Base-by-base conservation (phyloP, 1,140 invertebrate species). In the Bombyx mandarina region DNA sequence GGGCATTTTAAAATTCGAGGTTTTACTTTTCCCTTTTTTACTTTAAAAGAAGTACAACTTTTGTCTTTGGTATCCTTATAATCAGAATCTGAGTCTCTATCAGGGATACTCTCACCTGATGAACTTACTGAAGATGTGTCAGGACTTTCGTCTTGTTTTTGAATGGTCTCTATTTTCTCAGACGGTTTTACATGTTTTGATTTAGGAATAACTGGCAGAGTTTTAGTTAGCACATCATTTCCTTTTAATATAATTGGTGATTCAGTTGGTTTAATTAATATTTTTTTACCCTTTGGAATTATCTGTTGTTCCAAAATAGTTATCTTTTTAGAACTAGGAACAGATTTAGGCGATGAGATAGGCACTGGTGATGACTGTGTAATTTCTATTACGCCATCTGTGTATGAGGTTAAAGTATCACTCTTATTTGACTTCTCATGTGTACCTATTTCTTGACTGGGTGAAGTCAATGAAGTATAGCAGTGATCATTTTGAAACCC, bases 401-500 rank as follows among this genome's bases (percentile, higher is more conserved):
- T 76, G 79, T 75, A 83, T 54, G 62, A 63, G 57, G 66, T 49
- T 57, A 70, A 77, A 61, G 61, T 65, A 9, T 87, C 82, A 72
- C 56, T 80, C 55, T 63, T 69, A 61, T 79, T 75, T 55, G 78
- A 75, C 26, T 35, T 35, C 26, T 35, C 26, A 35, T 35, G 26
- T 35, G 26, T 35, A 35, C 26, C 26, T 52, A 74, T 48, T 18
- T 81, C 73, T 68, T 90, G 88, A 65, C 84, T 88, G 12, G 89
- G 89, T 18, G 90, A 90, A 50, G 88, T 91, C 44, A 90, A 88
- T 18, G 90, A 88, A 56, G 91, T 92, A 66, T 93, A 93, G 65
- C 92, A 92, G 73, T 93, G 92, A 75, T 93, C 92, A 81, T 92
- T 91, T 67, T 88, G 88, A 58, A 93, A 90, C 52, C 88, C 84